Conservation (phyloP, 92 coral and sea anemone species). For the Palythoa heliodiscus region DNA sequence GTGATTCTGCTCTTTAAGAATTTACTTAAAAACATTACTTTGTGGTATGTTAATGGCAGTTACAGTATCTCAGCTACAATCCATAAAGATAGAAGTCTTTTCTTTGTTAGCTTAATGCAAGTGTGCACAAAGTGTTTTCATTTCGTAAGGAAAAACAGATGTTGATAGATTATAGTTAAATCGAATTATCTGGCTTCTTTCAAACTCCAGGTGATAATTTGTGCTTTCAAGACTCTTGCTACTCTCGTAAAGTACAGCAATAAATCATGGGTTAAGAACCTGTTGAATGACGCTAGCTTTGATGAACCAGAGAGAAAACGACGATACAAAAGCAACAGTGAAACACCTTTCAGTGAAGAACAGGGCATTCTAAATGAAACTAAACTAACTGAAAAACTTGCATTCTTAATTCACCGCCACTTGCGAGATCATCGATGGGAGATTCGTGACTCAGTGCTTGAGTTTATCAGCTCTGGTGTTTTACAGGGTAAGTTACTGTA, state of each 20-base stretch:
- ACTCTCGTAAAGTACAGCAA: conserved; percentile 25
- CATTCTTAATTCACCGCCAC: conserved; percentile 65
- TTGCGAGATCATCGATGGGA: conserved; percentile 87
- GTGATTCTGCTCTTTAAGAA: no score
- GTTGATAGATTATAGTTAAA: no score
- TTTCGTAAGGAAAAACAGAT: no score
- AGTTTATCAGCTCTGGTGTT: conserved; percentile 67
- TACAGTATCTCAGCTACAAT: no score
- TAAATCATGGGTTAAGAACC: conserved; percentile 23
- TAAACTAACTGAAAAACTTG: conserved; percentile 48
- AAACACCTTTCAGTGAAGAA: background rate
- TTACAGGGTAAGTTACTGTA: conserved; percentile 17
- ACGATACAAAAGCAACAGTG: background rate
- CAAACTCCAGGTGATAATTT: conserved; percentile 39
- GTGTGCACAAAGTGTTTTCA: no score
- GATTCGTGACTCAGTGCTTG: conserved; percentile 78
- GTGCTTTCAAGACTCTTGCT: conserved; percentile 53
- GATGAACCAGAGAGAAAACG: conserved; percentile 19
- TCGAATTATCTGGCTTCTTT: background rate
- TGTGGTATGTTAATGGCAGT: no score
- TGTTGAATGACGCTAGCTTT: conserved; percentile 27
- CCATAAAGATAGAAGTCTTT: no score
- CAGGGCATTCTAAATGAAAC: background rate
- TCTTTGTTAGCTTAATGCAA: no score
- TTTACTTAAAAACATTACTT: background rate